Base-by-base conservation (phyloP, 2,888 invertebrate genomes). In the Hypomecis punctinalis region DNA sequence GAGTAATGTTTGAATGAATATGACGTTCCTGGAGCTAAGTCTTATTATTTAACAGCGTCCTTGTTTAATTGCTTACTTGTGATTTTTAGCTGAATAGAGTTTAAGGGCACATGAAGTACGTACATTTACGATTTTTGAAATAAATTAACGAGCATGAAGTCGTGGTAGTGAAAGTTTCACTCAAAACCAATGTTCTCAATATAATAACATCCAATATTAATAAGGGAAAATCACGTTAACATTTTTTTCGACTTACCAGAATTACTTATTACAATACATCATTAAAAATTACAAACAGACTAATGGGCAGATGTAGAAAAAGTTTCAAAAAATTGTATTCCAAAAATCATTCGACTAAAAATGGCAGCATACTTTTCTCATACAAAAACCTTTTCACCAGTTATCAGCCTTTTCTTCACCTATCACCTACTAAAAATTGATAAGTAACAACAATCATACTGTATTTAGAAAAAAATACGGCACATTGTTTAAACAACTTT, bases 371-470 rank as follows among this genome's bases (percentile, higher is more conserved):
- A 68, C 69, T 66, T 70, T 75, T 76, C 48, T 33, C 76, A 74
- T 85, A 87, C 84, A 86, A 88, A 89, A 88, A 82, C 86, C 83
- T 84, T 84, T 83, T 86, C 81, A 86, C 84, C 78, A 84, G 82
- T 48, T 67, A 66, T 92, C 93, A 93, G 93, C 91, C 93, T 93
- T 93, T 87, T 90, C 83, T 81, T 85, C 67, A 85, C 84, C 88
- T 92, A 91, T 85, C 81, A 83, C 77, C 90, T 90, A 91, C 90
- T 83, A 89, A 86, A 90, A 85, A 83, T 89, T 87, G 86, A 88
- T 89, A 85, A 88, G 82, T 88, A 90, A 89, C 86, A 92, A 91
- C 88, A 88, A 86, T 78, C 84, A 82, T 80, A 47, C 37, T 56
- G 43, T 40, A 45, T 59, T 13, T 46, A 55, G 52, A 60, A 63